A percentile compares a stretch with the other conserved stretches of the same genome.
Evolutionary conservation across 2,888 invertebrate genomes (phyloP).

Genomic region (Steinernema hermaphroditum): DNA sequence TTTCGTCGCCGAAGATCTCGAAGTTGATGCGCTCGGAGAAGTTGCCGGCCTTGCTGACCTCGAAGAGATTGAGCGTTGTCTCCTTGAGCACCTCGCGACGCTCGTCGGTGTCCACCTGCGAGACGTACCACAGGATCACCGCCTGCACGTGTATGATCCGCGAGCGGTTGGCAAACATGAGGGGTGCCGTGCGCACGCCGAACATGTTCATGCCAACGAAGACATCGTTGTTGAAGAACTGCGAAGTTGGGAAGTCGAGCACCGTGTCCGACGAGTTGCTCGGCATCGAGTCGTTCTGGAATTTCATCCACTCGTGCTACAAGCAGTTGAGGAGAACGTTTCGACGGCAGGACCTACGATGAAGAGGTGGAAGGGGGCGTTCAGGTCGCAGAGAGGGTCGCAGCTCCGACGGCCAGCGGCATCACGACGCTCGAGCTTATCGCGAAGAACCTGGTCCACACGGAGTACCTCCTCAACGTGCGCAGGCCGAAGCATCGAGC

Average conservation of each 20-base stretch:
- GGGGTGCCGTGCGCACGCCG: conserved; percentile 34
- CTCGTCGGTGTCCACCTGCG: conserved; percentile 53
- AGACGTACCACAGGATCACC: conserved; percentile 62
- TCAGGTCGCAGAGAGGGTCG: conserved; percentile 59
- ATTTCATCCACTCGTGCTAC: conserved; percentile 39
- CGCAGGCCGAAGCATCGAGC: conserved; percentile 46
- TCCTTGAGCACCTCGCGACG: conserved; percentile 40
- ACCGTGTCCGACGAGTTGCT: conserved; percentile 31
- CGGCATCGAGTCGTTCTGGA: conserved; percentile 31
- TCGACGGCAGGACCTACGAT: conserved; percentile 45
- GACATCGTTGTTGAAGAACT: conserved; percentile 39
- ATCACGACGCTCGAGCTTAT: conserved; percentile 36
- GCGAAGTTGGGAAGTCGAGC: conserved; percentile 46
- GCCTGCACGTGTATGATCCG: conserved; percentile 44
- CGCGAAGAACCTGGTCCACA: conserved; percentile 40
- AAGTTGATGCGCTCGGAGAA: conserved; percentile 48
- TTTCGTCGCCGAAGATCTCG: conserved; percentile 62
- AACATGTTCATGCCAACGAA: conserved; percentile 49
- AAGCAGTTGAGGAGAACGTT: conserved; percentile 22
- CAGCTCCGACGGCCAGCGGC: conserved; percentile 47
- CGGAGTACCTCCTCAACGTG: conserved; percentile 44
- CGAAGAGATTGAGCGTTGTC: conserved; percentile 49
- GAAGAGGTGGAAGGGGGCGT: conserved; percentile 58
- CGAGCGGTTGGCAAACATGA: conserved; percentile 4
- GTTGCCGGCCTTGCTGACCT: conserved; percentile 40